phyloP scores from a whole-genome alignment of 2,888 invertebrate species.

The Trachelus stipa region DNA sequence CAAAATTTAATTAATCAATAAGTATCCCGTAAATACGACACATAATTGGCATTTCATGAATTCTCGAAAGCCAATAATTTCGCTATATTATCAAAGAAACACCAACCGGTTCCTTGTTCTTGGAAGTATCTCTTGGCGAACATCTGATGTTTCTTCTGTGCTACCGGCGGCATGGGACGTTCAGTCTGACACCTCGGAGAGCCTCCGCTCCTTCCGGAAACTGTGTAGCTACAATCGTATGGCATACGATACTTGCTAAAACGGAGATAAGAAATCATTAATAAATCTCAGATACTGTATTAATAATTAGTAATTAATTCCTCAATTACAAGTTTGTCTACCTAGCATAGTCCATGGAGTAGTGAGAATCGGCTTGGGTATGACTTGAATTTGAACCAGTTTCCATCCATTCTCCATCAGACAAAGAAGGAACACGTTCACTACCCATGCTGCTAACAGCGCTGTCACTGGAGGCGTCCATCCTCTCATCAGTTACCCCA shows the following conservation, averaged over 20 bases:
- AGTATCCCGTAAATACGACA: background rate
- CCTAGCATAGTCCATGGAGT: conserved; percentile 78
- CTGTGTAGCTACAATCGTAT: conserved; percentile 77
- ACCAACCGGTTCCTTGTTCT: conserved; percentile 66
- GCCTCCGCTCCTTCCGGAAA: conserved; percentile 60
- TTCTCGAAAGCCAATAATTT: background rate
- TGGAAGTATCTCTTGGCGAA: conserved; percentile 90
- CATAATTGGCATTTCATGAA: background rate
- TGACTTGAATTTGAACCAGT: conserved; percentile 84
- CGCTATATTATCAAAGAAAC: background rate
- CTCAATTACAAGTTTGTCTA: conserved; percentile 20
- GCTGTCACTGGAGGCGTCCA: conserved; percentile 90
- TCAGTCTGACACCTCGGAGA: conserved; percentile 67
- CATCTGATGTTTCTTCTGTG: conserved; percentile 93
- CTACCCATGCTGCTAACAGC: conserved; percentile 95
- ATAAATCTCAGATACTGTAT: conserved; percentile 15
- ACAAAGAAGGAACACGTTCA: conserved; percentile 87
- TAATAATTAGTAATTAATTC: background rate
- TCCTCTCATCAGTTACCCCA: conserved; percentile 71
- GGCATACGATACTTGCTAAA: conserved; percentile 76
- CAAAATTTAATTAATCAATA: background rate
- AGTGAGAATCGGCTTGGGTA: conserved; percentile 71
- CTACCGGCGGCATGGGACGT: conserved; percentile 73
- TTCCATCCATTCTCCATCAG: conserved; percentile 93
- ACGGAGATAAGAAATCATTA: conserved; percentile 24